phyloP scores from a whole-genome alignment of 2,113 vertebrate genomes.

The Ramphastos sulfuratus region DNA sequence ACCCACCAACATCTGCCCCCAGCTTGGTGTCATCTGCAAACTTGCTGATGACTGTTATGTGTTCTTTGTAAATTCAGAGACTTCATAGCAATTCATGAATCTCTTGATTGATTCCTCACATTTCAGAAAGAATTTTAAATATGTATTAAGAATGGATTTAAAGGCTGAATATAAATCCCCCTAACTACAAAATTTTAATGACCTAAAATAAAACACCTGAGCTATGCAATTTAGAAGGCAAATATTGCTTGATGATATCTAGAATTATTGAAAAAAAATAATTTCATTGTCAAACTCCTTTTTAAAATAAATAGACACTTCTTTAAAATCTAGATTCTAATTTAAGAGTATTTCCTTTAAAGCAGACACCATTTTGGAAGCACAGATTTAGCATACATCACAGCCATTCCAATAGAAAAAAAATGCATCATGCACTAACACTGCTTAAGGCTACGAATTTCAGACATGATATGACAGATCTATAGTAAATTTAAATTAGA shows the following conservation, averaged over 20 bases:
- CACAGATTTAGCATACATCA: background rate
- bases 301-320: background rate
- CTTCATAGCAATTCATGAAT: background rate
- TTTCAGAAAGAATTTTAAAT: background rate
- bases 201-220: background rate
- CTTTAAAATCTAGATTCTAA: background rate
- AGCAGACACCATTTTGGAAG: background rate
- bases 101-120: background rate
- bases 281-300: background rate
- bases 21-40: no score
- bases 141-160: background rate
- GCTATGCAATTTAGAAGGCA: background rate
- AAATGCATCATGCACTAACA: background rate
- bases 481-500: background rate
- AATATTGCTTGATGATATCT: background rate
- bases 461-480: background rate
- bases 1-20: no score
- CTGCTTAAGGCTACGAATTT: background rate
- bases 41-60: no score
- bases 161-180: background rate
- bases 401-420: background rate
- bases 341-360: background rate
- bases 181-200: background rate
- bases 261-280: background rate
- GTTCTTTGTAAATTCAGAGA: background rate